Evolutionary conservation across 2,888 invertebrate genomes (phyloP), one percentile per base, ranked within the genome.

Genomic region (Agonopterix heracliana): DNA sequence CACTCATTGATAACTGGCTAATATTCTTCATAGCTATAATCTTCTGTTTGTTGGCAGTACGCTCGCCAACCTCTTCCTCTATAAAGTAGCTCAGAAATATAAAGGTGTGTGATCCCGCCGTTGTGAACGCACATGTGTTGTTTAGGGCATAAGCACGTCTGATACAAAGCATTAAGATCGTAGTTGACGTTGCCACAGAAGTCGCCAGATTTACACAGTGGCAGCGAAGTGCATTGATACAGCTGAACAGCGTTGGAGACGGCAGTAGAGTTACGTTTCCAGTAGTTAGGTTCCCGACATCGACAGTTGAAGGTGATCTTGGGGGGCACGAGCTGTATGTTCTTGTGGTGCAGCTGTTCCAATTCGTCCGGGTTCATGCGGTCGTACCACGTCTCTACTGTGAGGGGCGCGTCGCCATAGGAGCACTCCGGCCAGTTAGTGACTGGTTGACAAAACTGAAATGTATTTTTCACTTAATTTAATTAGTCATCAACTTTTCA

Each of bases 131-230:
- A 93, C 34, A 91, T 81, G 59, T 92, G 90, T 9, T 86, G 84
- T 51, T 70, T 68, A 0, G 92, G 93, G 56, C 93, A 93, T 17
- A 90, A 76, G 54, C 93, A 93, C 7, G 86, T 89, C 61, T 92
- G 91, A 64, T 92, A 92, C 10, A 91, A 77, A 7, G 92, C 90
- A 52, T 88, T 90, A 8, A 90, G 66, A 57, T 92, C 91, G n/a
- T 80, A 71, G 59, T 90, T 83, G 8, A 92, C 89, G 52, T 90
- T 82, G 0, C 93, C 93, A 63, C 93, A 93, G 60, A 90, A 90
- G 38, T 92, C 91, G 0, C 80, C 78, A 0, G 79, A 70, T 12
- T 81, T 77, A 61, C 93, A 93, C 38, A 80, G 69, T 5, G 79
- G 79, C 52, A 91, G 71, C 61, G 90, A 74, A 3, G 78, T 67